Evolutionary conservation across 2,113 vertebrate species (phyloP), one percentile per base, ranked within the genome.

Genomic region (Chaetorhynchus papuensis): DNA sequence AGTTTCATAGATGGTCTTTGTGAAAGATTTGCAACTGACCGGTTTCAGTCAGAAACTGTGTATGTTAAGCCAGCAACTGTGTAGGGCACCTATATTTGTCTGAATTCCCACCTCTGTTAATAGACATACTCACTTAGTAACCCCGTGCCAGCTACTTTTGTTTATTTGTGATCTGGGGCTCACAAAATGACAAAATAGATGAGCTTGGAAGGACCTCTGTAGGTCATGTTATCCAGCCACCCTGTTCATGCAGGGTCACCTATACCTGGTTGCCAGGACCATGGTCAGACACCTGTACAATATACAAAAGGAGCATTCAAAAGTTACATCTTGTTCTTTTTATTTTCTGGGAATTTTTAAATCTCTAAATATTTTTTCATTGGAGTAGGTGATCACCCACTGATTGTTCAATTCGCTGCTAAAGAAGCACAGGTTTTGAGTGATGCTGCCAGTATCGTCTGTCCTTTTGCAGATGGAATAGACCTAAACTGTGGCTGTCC

Each of bases 401-500:
- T 99, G 96, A 98, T 99, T 65, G 99, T 99, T 93, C 99, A 99
- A 96, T 99, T 99, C 81, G 99, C 99, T 94, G 99, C 99, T 79
- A 99, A 98, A 83, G 98, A 99, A 95, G 98, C 99, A 15, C 98
- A 99, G 95, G 98, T 98, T 78, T 97, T 99, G 95, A 98, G 99
- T 79, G 99, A 99, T 82, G 99, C 99, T 89, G 99, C 99, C 42
- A 93, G 93, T 71, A 97, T 99, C 52, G 96, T 99, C 31, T 98
- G 98, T 57, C 99, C 99, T 87, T 99, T 99, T 93, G 99, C 99
- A 47, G 98, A 99, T 90, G 99, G 99, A 79, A 98, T 99, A 97
- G 99, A 99, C 96, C 97, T 99, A 39, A 99, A 99, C 97, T 99
- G 99, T 96, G 99, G 99, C 91, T 99, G 99, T 93, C 99, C 99